These are phyloP conservation scores for Acanthopagrus latus DNA, from an alignment of 2,797 vertebrate genomes.

Conservation along the genomic window DNA sequence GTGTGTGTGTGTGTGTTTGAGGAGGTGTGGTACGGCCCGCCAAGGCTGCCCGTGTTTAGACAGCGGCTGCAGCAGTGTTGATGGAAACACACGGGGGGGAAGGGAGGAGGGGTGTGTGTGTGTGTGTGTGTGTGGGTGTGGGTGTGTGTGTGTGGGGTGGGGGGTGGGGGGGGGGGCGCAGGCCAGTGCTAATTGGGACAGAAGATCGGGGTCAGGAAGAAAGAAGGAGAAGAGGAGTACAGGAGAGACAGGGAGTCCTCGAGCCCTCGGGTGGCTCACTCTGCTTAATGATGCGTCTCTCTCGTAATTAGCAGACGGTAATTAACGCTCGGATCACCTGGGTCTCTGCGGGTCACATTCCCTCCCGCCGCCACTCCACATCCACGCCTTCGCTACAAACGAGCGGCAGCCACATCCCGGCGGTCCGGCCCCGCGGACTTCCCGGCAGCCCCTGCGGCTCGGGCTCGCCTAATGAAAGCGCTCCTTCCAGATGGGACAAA, in stretches of 20 bases:
- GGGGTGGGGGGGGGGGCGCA: slow-evolving; percentile 15
- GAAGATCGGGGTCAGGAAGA: slow-evolving; percentile 83
- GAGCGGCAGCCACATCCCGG: slow-evolving; percentile 49
- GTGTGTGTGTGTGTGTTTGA: slow-evolving; percentile 40
- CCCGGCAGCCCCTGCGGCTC: slow-evolving; percentile 39
- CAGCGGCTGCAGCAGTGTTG: slow-evolving; percentile 74
- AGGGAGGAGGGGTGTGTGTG: not conserved
- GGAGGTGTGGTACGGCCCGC: slow-evolving; percentile 47
- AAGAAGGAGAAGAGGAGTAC: slow-evolving; percentile 57
- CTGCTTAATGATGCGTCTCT: slow-evolving; percentile 83
- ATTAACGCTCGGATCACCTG: slow-evolving; percentile 81
- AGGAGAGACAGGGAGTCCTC: slow-evolving; percentile 76
- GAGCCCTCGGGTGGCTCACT: slow-evolving; percentile 74
- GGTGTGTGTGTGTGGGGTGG: not conserved
- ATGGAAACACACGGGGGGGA: slow-evolving; percentile 73
- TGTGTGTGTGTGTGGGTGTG: not conserved
- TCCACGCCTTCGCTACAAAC: slow-evolving; percentile 55
- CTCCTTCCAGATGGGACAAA: slow-evolving; percentile 63
- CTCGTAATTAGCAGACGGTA: slow-evolving; percentile 85
- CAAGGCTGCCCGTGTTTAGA: slow-evolving; percentile 68
- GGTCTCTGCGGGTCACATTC: slow-evolving; percentile 76
- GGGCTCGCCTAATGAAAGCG: slow-evolving; percentile 62
- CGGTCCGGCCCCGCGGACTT: slow-evolving; percentile 29
- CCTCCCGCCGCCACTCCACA: slow-evolving; percentile 47
- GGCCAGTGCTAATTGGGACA: slow-evolving; percentile 84